phyloP scores from a whole-genome alignment of 2,797 vertebrate species.

The Margarornis squamiger region DNA sequence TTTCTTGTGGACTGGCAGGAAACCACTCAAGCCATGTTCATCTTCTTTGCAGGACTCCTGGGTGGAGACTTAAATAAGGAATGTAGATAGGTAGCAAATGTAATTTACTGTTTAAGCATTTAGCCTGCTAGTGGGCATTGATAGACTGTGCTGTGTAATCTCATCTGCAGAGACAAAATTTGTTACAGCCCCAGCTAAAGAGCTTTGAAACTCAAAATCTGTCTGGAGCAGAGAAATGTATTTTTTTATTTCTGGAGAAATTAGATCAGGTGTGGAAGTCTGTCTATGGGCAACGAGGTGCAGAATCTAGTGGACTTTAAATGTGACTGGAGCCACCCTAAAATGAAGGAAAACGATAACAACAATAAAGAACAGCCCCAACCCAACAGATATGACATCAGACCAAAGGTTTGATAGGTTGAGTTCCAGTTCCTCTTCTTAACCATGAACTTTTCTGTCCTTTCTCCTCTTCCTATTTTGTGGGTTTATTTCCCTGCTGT shows the following conservation, averaged over 20 bases:
- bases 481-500: background rate
- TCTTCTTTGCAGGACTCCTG: background rate
- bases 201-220: background rate
- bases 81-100: background rate
- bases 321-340: background rate
- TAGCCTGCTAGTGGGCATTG: background rate
- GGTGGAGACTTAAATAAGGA: background rate
- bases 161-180: background rate
- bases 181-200: background rate
- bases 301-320: background rate
- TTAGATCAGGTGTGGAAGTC: background rate
- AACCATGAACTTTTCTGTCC: background rate
- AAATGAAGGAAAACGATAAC: background rate
- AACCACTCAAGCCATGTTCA: background rate
- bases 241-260: background rate
- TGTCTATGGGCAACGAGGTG: background rate
- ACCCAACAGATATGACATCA: background rate
- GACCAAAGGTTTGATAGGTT: background rate
- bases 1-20: background rate
- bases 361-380: background rate
- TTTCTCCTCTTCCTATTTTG: background rate
- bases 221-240: background rate
- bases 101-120: background rate
- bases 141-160: background rate
- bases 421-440: background rate